Evolutionary conservation across 2,113 vertebrate genomes (phyloP).

Genomic region (Macquaria australasica): DNA sequence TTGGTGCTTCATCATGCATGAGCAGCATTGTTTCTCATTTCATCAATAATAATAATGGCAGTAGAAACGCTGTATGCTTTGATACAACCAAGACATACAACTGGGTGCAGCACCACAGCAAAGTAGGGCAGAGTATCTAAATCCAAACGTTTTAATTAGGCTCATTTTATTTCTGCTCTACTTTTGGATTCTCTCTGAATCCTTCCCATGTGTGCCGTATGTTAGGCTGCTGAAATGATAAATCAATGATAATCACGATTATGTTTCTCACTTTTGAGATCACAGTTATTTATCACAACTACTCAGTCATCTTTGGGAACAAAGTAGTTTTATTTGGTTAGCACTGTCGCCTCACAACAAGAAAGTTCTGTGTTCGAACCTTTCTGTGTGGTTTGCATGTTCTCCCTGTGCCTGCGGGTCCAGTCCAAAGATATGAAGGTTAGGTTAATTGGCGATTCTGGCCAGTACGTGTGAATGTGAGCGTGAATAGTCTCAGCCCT

Average conservation of each 20-base stretch:
- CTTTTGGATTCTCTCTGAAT: not conserved
- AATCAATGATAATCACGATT: slow-evolving; percentile 56
- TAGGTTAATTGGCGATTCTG: too few species aligned
- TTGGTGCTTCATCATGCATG: slow-evolving; percentile 68
- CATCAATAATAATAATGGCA: slow-evolving; percentile 20
- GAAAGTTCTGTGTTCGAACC: too few species aligned
- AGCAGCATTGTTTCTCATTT: slow-evolving; percentile 44
- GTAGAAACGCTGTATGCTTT: slow-evolving; percentile 52
- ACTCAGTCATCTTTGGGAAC: not conserved
- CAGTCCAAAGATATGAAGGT: too few species aligned
- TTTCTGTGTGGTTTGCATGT: too few species aligned
- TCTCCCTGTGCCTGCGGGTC: too few species aligned
- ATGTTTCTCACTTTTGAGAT: slow-evolving; percentile 33
- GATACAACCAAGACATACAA: slow-evolving; percentile 40
- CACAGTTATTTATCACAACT: not conserved
- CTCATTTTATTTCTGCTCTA: not conserved
- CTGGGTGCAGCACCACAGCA: slow-evolving; percentile 74
- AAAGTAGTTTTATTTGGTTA: not conserved
- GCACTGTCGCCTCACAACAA: too few species aligned
- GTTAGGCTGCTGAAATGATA: slow-evolving; percentile 25
- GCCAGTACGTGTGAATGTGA: too few species aligned
- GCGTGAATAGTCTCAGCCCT: too few species aligned
- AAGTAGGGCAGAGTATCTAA: not conserved
- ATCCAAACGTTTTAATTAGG: not conserved
- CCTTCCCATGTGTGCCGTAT: not conserved